Base-by-base conservation (phyloP, 1,140 invertebrate genomes). In the Pogonomyrmex barbatus region DNA sequence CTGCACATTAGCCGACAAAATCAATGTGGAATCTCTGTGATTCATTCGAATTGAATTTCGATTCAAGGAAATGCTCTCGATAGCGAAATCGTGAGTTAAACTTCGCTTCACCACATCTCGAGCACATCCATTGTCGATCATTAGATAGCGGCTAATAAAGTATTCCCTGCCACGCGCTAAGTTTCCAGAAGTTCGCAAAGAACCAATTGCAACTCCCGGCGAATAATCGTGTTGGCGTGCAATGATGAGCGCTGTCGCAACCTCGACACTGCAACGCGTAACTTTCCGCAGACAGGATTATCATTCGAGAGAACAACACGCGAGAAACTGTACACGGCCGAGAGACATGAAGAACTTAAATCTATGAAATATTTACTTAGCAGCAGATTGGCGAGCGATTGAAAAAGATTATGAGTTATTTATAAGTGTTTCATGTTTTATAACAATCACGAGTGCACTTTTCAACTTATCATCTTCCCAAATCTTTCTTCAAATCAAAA, bases 101-200 rank as follows among this genome's bases (percentile, higher is more conserved):
- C 54, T 83, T 75, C 54, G 33, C 42, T 50, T 73, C 56, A 39
- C 68, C n/a, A 54, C 42, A n/a, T 17, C 54, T 30, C 65, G 14
- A 60, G 47, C 42, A n/a, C 42, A 73, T 60, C 54, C 30, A 83
- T 75, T 50, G 79, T 83, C 54, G 54, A 73, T 82, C 79, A 73
- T 83, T 83, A 83, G 45, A 39, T 30, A 24, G 24, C 33, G 30
- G 47, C 42, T 83, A 83, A 83, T 83, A 83, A 83, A 83, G 79
- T 75, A 83, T 83, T 83, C 54, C 54, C 33, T 36, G 39, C 65
- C 78, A 39, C 47, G 54, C 42, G 1, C 52, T 17, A 1, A 56
- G 68, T 82, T 82, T 71, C 79, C 68, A 14, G 60, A 60, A 56
- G 68, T 82, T 82, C 58, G 67, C 68, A 14, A 73, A 60, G 68